Conservation (phyloP, 2,797 vertebrate species). For the Hapalemur alaotrensis region DNA sequence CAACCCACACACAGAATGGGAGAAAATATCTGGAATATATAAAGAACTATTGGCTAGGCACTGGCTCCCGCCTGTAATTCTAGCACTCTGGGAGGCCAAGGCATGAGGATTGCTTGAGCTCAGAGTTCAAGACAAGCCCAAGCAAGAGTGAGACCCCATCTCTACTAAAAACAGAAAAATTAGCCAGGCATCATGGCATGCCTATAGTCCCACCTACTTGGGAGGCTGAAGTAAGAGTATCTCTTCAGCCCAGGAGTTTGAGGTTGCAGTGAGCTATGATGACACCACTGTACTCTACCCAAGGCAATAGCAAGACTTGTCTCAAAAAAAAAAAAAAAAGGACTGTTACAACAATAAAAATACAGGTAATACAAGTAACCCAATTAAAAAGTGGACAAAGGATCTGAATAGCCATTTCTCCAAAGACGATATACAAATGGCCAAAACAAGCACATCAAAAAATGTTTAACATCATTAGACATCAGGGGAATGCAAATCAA, state of each 20-base stretch:
- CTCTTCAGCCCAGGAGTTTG: too few relatives aligned
- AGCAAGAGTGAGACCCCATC: too few relatives aligned
- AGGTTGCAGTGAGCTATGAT: too few relatives aligned
- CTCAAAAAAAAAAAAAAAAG: background rate
- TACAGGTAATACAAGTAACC: background rate
- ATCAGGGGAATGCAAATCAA: background rate
- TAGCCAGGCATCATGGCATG: too few relatives aligned
- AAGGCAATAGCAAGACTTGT: background rate
- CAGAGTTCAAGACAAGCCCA: too few relatives aligned
- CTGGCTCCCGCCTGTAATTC: too few relatives aligned
- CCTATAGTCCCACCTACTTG: too few relatives aligned
- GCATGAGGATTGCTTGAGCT: too few relatives aligned
- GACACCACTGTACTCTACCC: too few relatives aligned
- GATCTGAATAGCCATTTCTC: background rate
- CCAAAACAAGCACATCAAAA: background rate
- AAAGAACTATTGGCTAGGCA: background rate
- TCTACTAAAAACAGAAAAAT: too few relatives aligned
- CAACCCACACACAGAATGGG: background rate
- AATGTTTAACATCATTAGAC: background rate
- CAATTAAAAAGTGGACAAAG: background rate
- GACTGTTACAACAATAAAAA: background rate
- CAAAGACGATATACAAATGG: background rate
- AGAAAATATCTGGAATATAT: background rate
- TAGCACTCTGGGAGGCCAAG: too few relatives aligned
- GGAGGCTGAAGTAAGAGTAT: too few relatives aligned